A percentile compares a stretch with the other conserved stretches of the same genome.
phyloP scores from a whole-genome alignment of 2,113 vertebrate species.

The Pomatostomus ruficeps region DNA sequence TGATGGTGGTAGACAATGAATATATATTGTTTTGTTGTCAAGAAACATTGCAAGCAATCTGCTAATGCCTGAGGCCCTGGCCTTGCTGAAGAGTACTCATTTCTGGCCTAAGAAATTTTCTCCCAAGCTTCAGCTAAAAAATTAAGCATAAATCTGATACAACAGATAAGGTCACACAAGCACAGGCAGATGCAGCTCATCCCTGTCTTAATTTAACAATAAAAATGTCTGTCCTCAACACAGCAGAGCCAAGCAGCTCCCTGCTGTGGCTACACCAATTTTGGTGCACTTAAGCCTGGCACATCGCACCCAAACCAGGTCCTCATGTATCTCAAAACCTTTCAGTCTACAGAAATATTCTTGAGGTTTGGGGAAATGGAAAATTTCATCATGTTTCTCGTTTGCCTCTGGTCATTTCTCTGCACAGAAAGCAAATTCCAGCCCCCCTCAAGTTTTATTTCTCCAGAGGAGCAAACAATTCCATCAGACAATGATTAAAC shows the following conservation, averaged over 20 bases:
- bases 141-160: neutral
- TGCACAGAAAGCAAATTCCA: neutral
- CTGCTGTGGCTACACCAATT: accelerated
- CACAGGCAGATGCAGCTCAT: neutral
- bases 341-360: neutral
- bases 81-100: neutral
- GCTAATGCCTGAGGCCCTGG: neutral
- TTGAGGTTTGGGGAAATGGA: neutral
- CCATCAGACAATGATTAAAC: neutral
- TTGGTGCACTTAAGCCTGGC: neutral
- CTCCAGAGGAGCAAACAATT: neutral
- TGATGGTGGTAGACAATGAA: neutral
- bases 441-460: neutral
- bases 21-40: neutral
- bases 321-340: neutral
- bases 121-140: neutral
- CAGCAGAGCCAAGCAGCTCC: neutral
- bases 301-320: neutral
- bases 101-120: neutral
- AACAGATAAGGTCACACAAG: neutral
- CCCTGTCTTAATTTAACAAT: neutral
- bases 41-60: neutral
- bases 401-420: neutral
- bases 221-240: neutral
- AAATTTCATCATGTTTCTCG: neutral